Evolutionary conservation across 2,888 invertebrate species (phyloP).

Genomic region (Chelonus formosanus): DNA sequence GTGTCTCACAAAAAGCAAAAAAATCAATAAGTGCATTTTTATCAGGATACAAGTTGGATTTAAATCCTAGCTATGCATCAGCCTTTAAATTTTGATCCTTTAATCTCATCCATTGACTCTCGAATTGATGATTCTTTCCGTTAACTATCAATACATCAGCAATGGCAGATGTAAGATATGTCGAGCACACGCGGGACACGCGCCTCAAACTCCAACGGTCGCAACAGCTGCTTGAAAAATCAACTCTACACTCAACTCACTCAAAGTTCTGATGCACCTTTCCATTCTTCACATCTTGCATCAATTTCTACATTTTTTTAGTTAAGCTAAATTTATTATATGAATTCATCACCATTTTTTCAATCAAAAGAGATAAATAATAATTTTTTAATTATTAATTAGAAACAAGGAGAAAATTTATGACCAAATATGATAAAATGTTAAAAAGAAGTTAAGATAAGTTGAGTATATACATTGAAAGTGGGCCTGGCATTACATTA

Average conservation of each 20-base stretch:
- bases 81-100: neutral
- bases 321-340: neutral
- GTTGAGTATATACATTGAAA: constrained; percentile 14
- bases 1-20: no score
- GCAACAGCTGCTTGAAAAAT: constrained; percentile 59
- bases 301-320: neutral
- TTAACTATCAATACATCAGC: constrained; percentile 25
- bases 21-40: no score
- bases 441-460: neutral
- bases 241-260: constrained; percentile 32
- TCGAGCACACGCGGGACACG: constrained; percentile 55
- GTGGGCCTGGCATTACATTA: constrained; percentile 23
- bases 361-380: no score
- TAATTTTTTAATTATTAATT: no score
- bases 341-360: no score
- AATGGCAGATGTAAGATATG: constrained; percentile 38
- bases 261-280: constrained; percentile 35
- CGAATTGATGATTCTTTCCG: constrained; percentile 16
- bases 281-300: neutral
- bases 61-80: no score
- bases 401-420: no score
- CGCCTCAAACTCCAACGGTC: constrained; percentile 59
- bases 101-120: constrained; percentile 8
- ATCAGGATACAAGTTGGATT: no score
- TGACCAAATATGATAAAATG: neutral